Evolutionary conservation across 2,113 vertebrate species (phyloP).

Genomic region (Nesospiza acunhae): DNA sequence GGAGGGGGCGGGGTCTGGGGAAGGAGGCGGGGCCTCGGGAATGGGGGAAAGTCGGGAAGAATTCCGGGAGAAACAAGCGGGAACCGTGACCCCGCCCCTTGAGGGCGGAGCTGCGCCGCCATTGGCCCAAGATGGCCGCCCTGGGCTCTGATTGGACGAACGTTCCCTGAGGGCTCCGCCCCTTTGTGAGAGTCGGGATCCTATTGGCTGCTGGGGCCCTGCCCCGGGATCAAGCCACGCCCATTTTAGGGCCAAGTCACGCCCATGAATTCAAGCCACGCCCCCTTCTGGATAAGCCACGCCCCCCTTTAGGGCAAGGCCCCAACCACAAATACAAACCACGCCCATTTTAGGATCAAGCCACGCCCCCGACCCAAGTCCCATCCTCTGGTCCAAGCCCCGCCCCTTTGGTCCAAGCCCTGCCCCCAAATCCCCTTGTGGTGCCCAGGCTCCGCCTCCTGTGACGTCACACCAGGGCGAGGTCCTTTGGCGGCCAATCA

Average conservation of each 20-base stretch:
- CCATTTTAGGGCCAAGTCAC: too few species aligned
- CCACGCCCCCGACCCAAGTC: too few species aligned
- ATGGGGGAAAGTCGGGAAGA: too few species aligned
- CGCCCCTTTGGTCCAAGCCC: neutral
- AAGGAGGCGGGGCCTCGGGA: too few species aligned
- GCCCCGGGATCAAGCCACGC: too few species aligned
- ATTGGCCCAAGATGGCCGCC: neutral
- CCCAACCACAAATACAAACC: too few species aligned
- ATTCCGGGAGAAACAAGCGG: too few species aligned
- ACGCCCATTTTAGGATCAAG: too few species aligned
- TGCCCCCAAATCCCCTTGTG: neutral
- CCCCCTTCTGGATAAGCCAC: too few species aligned
- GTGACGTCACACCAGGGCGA: neutral
- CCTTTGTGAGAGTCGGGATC: neutral
- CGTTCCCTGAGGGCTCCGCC: neutral
- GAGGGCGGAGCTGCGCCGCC: neutral
- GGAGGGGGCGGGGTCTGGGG: too few species aligned
- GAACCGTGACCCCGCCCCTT: neutral
- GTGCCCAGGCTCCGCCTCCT: neutral
- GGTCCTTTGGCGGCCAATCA: neutral
- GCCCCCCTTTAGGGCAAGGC: too few species aligned
- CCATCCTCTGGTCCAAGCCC: too few species aligned
- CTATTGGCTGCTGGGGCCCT: neutral
- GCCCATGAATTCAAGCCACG: rapidly evolving
- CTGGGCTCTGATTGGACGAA: neutral